Evolutionary conservation across 2,113 vertebrate genomes (phyloP).

Genomic region (Sorex araneus): DNA sequence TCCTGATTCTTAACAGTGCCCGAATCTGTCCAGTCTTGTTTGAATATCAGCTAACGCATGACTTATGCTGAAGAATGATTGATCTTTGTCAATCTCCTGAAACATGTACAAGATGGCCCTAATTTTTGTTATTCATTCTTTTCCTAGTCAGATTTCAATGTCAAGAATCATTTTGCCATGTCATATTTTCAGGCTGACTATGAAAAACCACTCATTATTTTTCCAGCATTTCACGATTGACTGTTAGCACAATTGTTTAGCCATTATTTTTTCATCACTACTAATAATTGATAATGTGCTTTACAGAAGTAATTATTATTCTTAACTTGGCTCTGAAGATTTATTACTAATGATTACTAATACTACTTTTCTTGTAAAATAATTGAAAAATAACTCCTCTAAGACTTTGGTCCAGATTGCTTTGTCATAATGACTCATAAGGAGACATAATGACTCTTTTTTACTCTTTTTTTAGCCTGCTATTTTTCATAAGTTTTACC

Average conservation of each 20-base stretch:
- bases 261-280: neutral
- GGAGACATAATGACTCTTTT: neutral
- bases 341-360: neutral
- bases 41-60: neutral
- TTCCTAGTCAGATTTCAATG: neutral
- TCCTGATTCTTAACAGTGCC: neutral
- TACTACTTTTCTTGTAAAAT: slow-evolving; percentile 18
- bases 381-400: neutral
- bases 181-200: neutral
- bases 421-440: neutral
- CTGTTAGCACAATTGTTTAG: neutral
- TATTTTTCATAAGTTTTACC: neutral
- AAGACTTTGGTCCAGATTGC: neutral
- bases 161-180: neutral
- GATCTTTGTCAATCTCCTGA: neutral
- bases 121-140: neutral
- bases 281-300: neutral
- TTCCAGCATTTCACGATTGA: neutral
- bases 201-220: slow-evolving; percentile 35
- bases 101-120: neutral
- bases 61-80: neutral
- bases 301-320: neutral
- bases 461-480: neutral
- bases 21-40: neutral
- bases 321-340: neutral